phyloP scores from a whole-genome alignment of 2,113 vertebrate genomes.

The Diphyllodes magnificus region DNA sequence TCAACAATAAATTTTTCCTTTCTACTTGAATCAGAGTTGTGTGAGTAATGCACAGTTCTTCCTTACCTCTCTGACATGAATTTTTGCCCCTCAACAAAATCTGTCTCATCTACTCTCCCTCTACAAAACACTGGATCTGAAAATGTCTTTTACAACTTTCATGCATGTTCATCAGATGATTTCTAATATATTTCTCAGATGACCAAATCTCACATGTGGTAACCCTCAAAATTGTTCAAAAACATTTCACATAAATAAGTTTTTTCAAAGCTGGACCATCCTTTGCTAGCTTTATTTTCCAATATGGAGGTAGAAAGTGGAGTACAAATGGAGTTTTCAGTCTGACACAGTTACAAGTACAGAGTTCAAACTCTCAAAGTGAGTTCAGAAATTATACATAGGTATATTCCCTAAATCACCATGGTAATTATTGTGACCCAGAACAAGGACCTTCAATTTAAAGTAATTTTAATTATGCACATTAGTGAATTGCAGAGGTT shows the following conservation, averaged over 20 bases:
- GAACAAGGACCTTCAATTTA: not conserved
- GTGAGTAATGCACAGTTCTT: not conserved
- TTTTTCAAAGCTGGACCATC: rapidly evolving
- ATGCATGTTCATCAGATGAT: not conserved
- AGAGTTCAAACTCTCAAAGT: not conserved
- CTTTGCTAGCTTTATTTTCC: not conserved
- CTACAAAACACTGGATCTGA: not conserved
- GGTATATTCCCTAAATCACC: slow-evolving; percentile 41
- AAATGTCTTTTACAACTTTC: not conserved
- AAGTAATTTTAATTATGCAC: slow-evolving; percentile 14
- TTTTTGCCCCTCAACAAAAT: not conserved
- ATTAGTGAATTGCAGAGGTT: not conserved
- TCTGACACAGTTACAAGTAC: not conserved
- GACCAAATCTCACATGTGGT: not conserved
- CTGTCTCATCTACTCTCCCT: not conserved
- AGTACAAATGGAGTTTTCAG: not conserved
- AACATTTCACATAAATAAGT: not conserved
- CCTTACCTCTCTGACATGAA: not conserved
- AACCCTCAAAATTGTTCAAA: not conserved
- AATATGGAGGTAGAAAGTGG: not conserved
- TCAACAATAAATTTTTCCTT: not conserved
- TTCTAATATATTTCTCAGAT: not conserved
- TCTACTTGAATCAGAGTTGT: not conserved
- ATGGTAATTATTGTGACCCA: slow-evolving; percentile 44
- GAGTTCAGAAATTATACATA: not conserved